Conservation (phyloP, 1,140 invertebrate genomes). For the Cydia strobilella region DNA sequence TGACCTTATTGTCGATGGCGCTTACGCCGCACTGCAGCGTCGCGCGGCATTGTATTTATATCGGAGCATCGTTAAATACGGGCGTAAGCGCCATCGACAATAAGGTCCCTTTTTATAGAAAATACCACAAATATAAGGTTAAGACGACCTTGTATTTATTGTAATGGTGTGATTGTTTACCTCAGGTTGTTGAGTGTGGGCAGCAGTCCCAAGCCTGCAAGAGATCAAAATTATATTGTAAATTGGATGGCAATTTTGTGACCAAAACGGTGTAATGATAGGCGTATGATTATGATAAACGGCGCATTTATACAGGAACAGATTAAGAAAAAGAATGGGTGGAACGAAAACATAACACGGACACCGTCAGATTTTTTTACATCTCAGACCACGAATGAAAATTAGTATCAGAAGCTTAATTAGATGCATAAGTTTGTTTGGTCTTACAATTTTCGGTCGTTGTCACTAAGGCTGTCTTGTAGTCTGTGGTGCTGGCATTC, state of each 20-base stretch:
- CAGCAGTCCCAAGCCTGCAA: conserved; percentile 90
- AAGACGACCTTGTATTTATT: conserved; percentile 4
- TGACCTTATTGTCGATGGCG: too few species aligned
- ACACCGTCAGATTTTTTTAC: neutral
- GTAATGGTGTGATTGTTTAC: conserved; percentile 68
- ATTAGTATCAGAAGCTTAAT: neutral
- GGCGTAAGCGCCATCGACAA: too few species aligned
- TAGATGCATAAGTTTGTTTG: too few species aligned
- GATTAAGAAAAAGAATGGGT: neutral
- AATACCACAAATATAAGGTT: neutral
- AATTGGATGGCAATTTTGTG: conserved; percentile 13
- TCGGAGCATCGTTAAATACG: too few species aligned
- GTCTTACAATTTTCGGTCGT: too few species aligned
- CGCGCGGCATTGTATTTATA: too few species aligned
- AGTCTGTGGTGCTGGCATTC: too few species aligned
- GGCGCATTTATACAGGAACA: neutral
- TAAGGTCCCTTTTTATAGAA: too few species aligned
- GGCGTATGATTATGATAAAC: neutral
- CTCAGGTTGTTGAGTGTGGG: conserved; percentile 90
- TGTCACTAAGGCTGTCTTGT: too few species aligned
- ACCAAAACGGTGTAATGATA: conserved; percentile 8
- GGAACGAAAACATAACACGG: too few species aligned
- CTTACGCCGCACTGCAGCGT: too few species aligned
- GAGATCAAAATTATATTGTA: conserved; percentile 46
- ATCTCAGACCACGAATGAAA: neutral